These are phyloP conservation scores for Glaucidium brasilianum DNA, from an alignment of 2,113 vertebrate genomes.

Conservation along the genomic window DNA sequence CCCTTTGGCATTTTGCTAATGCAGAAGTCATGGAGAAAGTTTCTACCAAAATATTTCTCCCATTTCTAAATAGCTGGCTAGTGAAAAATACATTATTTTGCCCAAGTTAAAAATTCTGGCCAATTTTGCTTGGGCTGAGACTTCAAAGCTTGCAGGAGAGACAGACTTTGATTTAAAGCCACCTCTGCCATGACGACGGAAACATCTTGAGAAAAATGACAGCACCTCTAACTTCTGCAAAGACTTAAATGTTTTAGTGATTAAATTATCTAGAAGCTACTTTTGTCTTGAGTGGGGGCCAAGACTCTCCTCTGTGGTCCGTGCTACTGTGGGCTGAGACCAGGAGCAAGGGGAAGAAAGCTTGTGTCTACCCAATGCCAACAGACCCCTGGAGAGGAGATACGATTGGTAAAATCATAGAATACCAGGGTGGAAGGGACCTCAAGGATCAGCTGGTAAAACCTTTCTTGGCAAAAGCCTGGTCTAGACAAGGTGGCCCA, in stretches of 20 bases:
- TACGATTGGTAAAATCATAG: not conserved
- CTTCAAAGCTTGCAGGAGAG: not conserved
- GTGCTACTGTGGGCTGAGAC: not conserved
- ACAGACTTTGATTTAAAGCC: not conserved
- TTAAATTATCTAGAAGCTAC: not conserved
- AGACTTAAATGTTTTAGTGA: not conserved
- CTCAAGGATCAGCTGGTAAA: too few species aligned
- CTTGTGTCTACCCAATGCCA: not conserved
- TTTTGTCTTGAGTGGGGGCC: not conserved
- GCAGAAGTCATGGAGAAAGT: not conserved
- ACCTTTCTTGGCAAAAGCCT: too few species aligned
- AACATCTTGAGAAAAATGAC: not conserved
- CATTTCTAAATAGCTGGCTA: not conserved
- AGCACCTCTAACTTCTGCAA: not conserved
- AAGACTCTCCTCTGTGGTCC: not conserved
- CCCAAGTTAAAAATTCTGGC: not conserved
- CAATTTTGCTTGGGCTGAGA: not conserved
- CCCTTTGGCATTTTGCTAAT: not conserved
- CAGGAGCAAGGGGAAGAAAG: not conserved
- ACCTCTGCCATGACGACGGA: not conserved
- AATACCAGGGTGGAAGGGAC: too few species aligned
- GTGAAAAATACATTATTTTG: not conserved
- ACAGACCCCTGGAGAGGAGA: not conserved
- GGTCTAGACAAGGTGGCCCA: too few species aligned
- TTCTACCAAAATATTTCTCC: not conserved